Evolutionary conservation across 2,113 vertebrate genomes (phyloP).

Genomic region (Saimiri boliviensis): DNA sequence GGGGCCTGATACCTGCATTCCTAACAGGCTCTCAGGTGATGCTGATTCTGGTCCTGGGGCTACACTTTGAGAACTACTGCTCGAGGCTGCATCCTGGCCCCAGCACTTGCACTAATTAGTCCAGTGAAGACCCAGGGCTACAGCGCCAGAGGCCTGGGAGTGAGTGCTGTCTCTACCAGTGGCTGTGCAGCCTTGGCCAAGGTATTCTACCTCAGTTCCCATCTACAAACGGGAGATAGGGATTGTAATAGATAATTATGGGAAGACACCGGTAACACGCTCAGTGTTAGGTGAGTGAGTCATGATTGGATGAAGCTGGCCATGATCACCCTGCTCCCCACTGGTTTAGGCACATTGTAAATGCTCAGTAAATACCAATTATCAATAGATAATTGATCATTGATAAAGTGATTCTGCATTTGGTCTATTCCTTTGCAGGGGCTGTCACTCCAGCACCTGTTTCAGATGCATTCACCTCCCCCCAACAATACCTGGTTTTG

Average conservation of each 20-base stretch:
- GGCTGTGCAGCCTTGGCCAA: neutral
- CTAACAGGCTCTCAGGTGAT: rapidly evolving
- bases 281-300: neutral
- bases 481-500: neutral
- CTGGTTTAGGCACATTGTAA: neutral
- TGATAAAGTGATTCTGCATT: neutral
- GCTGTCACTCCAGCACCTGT: rapidly evolving
- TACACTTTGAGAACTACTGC: neutral
- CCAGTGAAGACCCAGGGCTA: neutral
- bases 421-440: neutral
- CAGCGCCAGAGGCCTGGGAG: too few species aligned
- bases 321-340: rapidly evolving
- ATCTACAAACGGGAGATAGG: neutral
- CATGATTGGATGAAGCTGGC: neutral
- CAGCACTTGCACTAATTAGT: neutral
- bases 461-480: neutral
- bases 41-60: neutral
- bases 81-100: neutral
- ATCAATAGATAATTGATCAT: too few species aligned
- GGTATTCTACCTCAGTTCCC: neutral
- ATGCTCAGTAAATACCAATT: neutral
- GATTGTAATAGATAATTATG: neutral
- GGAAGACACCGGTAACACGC: neutral
- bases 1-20: rapidly evolving
- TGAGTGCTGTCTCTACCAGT: neutral